Base-by-base conservation (phyloP, 2,888 invertebrate genomes). In the Apeira syringaria region DNA sequence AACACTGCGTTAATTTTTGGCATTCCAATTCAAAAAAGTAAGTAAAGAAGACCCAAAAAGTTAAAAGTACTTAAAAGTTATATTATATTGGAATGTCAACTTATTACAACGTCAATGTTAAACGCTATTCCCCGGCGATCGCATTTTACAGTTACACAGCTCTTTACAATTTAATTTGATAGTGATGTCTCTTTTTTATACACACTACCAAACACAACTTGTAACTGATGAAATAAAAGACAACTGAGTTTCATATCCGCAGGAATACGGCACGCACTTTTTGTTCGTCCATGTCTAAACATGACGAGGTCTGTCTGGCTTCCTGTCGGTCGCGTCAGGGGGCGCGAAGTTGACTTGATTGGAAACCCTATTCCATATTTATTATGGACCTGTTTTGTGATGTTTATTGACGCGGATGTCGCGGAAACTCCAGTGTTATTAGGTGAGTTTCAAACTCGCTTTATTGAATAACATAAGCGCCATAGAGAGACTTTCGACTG, bases 311-410 rank as follows among this genome's bases (percentile, higher is more conserved):
- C 80, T 82, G 50, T 56, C 55, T 29, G 40, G 55, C 61, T 74
- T 71, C 68, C 67, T 66, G 72, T 10, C 29, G 11, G 31, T 36
- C 22, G 15, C 22, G 15, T 11, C 13, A 66, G 71, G 71, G 73
- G 72, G 69, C 74, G 83, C 78, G 73, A 82, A 83, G 83, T 76
- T 76, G 83, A 78, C 84, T 82, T 86, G 87, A 88, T 87, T 87
- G 86, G 82, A 80, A 84, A 81, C 84, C 85, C 84, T 87, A 86
- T 84, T 87, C 85, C 88, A 87, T 87, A 86, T 88, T 87, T 87
- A 88, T 87, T 82, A 86, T 81, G 80, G 80, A 70, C 79, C 85
- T 79, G 83, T 87, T 85, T 86, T 80, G 80, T 84, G 75, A 82
- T 83, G 82, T 85, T 84, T 83, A 83, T 80, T 83, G 81, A 82